These are phyloP conservation scores for Augochlorella aurata DNA, from an alignment of 2,888 invertebrate species.

Conservation along the genomic window DNA sequence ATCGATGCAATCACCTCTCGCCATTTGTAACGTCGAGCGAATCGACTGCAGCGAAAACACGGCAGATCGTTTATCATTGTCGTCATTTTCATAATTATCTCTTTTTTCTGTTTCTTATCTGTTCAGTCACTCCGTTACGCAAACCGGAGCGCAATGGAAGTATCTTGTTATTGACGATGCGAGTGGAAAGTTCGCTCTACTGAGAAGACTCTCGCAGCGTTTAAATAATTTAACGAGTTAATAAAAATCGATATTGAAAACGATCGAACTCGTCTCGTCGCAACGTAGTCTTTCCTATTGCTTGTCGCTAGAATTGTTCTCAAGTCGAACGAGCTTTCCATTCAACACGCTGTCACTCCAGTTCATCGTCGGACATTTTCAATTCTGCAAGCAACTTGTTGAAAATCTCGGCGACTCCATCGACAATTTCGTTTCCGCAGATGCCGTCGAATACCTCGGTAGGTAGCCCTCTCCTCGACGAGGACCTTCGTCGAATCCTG, in stretches of 20 bases:
- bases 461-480: constrained; percentile 73
- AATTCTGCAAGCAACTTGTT: background rate
- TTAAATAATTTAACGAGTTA: too few species aligned
- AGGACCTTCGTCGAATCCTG: constrained; percentile 70
- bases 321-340: background rate
- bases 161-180: background rate
- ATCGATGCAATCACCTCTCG: background rate
- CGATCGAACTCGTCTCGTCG: background rate
- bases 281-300: too few species aligned
- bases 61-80: background rate
- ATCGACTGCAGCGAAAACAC: background rate
- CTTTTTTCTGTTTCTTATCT: background rate
- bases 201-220: too few species aligned
- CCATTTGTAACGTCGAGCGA: background rate
- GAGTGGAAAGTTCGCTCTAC: background rate
- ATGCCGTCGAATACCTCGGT: constrained; percentile 75
- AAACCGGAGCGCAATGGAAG: background rate
- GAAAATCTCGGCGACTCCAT: background rate
- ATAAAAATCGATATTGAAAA: too few species aligned
- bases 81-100: background rate
- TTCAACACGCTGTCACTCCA: background rate
- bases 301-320: background rate
- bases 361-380: background rate
- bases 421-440: constrained; percentile 52
- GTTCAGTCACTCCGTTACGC: background rate